Evolutionary conservation across 2,888 invertebrate genomes (phyloP), one percentile per base, ranked within the genome.

Genomic region (Nysson spinosus): DNA sequence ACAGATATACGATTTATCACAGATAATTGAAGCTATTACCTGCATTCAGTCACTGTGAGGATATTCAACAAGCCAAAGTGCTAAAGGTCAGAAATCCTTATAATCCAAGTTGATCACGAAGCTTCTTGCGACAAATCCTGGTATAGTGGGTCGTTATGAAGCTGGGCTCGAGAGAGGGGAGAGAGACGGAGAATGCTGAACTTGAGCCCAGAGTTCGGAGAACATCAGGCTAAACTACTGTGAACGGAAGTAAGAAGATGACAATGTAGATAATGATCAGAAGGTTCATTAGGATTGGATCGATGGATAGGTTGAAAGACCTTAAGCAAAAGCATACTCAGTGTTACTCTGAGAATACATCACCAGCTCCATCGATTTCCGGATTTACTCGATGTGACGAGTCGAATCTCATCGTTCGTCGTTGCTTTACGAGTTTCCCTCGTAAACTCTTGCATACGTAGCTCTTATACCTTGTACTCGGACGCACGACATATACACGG

Each of bases 261-360:
- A 56, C 50, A 54, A 34, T 50, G 46, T 19, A 24, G 56, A 70
- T 70, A 70, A 65, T 39, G 52, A 70, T 70, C 70, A 37, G 60
- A 61, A 42, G 57, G 61, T 70, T 70, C 70, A 70, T 70, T 70
- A 70, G 55, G 64, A 19, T 5, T 34, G 58, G 61, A 66, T 66
- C 57, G 61, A 70, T 60, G 51, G 46, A 61, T 62, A 54, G 47
- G 46, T 42, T 39, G 55, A 39, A 30, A 49, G 60, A 61, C 57
- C 65, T 71, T 70, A 71, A 58, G 5, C 44, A 16, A 39, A 26
- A 24, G 28, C 4, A 37, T 30, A 47, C 44, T 20, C 35, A 47
- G 40, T 58, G 43, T 58, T 40, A 30, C 44, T 17, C 34, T 14
- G 49, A 26, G 40, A 52, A 64, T 39, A 49, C 52, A 55, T 30